Evolutionary conservation across 2,888 invertebrate genomes (phyloP), one percentile per base, ranked within the genome.

Genomic region (Diplolepis rosae): DNA sequence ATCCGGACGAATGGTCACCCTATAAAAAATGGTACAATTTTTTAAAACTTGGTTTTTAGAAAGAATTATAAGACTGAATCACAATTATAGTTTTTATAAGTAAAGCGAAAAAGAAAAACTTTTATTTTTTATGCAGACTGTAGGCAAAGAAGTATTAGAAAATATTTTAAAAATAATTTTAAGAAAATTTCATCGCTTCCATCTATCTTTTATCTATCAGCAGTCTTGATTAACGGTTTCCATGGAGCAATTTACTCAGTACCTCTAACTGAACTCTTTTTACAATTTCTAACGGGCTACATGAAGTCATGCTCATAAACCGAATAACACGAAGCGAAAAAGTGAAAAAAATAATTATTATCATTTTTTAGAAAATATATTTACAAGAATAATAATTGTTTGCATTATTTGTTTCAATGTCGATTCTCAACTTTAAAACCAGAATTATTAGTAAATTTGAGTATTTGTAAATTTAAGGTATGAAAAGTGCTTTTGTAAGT

Each of bases 281-380:
- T 61, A 32, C 32, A 24, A 61, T 61, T 61, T 61, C 61, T 61
- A 61, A 61, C 61, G 61, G 61, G 39, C 6, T 35, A 24, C 39
- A n/a, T 22, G 39, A 39, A 61, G 39, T 39, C 39, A 61, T 61
- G 61, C 61, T 61, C 39, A 61, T 61, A 61, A 61, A n/a, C 61
- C 61, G 61, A 39, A 61, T 61, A 61, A 61, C 35, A n/a, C 39
- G 39, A 61, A 39, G 61, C 39, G 39, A 61, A 7, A 35, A 24
- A 39, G 22, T 35, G 35, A 39, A 61, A 7, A 7, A 39, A 61
- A 5, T 35, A 39, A 61, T 61, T 61, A 15, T 22, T n/a, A 61
- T 61, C n/a, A n/a, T n/a, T 35, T 61, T 22, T 24, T 61, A 13
- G n/a, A n/a, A 61, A 39, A 39, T 22, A 27, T 13, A 35, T 22